Evolutionary conservation across 2,888 invertebrate genomes (phyloP), one percentile per base, ranked within the genome.

Genomic region (Ethmia dodecea): DNA sequence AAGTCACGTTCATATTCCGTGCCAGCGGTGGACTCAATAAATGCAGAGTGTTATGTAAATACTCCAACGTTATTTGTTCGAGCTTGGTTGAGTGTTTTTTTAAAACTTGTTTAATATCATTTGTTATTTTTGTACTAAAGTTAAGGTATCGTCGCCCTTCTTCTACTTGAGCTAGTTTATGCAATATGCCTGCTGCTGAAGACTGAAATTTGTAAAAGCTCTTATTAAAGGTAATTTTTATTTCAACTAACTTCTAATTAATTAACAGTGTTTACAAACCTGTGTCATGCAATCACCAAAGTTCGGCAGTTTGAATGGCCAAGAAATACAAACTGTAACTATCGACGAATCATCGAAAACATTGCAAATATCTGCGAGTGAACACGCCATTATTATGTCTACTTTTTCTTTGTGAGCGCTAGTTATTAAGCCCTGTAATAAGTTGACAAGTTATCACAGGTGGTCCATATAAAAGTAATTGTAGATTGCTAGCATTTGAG

Each of bases 121-220:
- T 71, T 5, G 60, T 63, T 31, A 83, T 65, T 66, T 70, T 83
- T 3, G 80, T 71, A 42, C 59, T 83, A 14, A 59, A 78, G 45
- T 71, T 80, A 26, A 84, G 49, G 42, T 84, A 84, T 37, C 75
- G 60, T 37, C 71, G 61, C 5, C 84, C 84, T 53, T 83, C 80
- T 53, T 80, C 79, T 37, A 74, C 22, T 27, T 66, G 61, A 5
- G 71, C 60, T 13, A 84, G 47, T 59, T 74, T 73, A 37, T 55
- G 41, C 28, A 84, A 40, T 32, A 80, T 57, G 13, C 43, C 42
- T 13, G 78, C 68, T 26, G 80, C 53, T 38, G 78, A 48, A 20
- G 43, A 58, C 83, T 84, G 56, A 38, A 70, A 76, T n/a, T n/a
- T n/a, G n/a, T 22, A n/a, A 22, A 22, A 22, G 9, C 22, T n/a